These are phyloP conservation scores for Heliconius eleuchia DNA, from an alignment of 1,140 invertebrate species.

Conservation along the genomic window DNA sequence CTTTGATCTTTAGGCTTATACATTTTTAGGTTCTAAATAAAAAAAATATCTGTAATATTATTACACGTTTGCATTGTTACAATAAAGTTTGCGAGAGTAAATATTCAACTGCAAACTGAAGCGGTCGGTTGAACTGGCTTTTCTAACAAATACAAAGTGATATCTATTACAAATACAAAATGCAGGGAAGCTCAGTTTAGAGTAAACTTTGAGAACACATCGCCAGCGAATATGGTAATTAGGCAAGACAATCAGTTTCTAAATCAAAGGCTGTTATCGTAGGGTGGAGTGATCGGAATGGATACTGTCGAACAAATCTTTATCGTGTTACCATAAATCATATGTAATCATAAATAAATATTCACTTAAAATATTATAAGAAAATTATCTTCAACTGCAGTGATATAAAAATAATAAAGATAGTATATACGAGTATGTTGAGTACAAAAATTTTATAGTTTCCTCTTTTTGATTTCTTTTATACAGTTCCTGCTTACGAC, in stretches of 20 bases:
- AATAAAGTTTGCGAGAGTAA: conserved; percentile 12
- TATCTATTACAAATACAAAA: conserved; percentile 9
- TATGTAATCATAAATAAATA: too few relatives aligned
- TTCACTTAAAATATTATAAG: too few relatives aligned
- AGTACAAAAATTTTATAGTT: not conserved
- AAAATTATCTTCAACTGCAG: not conserved
- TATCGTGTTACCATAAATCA: too few relatives aligned
- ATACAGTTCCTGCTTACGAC: not conserved
- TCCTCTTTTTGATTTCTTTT: not conserved
- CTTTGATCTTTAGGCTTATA: too few relatives aligned
- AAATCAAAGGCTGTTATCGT: not conserved
- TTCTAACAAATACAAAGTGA: conserved; percentile 4
- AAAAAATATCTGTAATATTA: not conserved
- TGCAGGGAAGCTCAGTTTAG: not conserved
- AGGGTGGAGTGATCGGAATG: not conserved
- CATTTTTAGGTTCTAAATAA: too few relatives aligned
- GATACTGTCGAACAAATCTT: not conserved
- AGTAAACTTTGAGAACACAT: conserved; percentile 5
- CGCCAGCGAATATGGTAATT: not conserved
- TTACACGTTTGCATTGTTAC: conserved; percentile 4
- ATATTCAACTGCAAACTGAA: not conserved
- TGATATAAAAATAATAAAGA: conserved; percentile 6
- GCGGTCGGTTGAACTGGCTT: not conserved
- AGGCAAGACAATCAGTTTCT: not conserved
- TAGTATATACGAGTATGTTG: not conserved